Percentiles rank a stretch among this genome's conserved stretches.
These are phyloP conservation scores for Aspidapion aeneum DNA, from an alignment of 2,888 invertebrate genomes.

Conservation along the genomic window DNA sequence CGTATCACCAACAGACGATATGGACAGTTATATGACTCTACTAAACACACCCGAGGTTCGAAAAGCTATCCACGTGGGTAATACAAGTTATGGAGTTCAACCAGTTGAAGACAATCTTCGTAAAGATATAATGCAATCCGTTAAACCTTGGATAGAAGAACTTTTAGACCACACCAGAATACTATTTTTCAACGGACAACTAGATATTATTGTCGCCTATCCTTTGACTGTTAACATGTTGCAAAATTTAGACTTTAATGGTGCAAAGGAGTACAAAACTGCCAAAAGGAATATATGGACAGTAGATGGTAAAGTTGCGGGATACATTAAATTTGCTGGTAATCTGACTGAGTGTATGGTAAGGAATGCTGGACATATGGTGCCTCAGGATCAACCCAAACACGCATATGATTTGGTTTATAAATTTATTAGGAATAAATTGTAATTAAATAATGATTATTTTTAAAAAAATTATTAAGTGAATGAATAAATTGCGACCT, in stretches of 20 bases:
- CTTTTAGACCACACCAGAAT: conserved; percentile 63
- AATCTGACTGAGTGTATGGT: conserved; percentile 69
- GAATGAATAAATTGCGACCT: no score
- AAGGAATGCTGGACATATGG: conserved; percentile 77
- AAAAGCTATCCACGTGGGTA: conserved; percentile 78
- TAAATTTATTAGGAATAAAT: conserved; percentile 30
- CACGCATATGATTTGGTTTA: conserved; percentile 67
- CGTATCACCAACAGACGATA: conserved; percentile 8
- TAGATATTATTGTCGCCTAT: conserved; percentile 85
- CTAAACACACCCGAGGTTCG: conserved; percentile 10
- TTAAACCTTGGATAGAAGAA: conserved; percentile 45
- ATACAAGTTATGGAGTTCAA: conserved; percentile 42
- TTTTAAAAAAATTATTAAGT: no score
- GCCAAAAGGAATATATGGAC: conserved; percentile 65
- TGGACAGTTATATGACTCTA: conserved; percentile 6
- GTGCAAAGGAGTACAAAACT: conserved; percentile 57
- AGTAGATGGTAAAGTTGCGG: conserved; percentile 63
- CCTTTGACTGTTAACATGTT: conserved; percentile 77
- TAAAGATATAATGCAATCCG: conserved; percentile 21
- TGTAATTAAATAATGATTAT: not conserved
- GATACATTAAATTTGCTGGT: conserved; percentile 65
- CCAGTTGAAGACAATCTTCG: conserved; percentile 26
- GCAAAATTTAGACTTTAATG: conserved; percentile 63
- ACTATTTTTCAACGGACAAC: conserved; percentile 81
- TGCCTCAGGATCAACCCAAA: conserved; percentile 73